Evolutionary conservation across 2,888 invertebrate species (phyloP), one percentile per base, ranked within the genome.

Genomic region (Drosophila quinaria): DNA sequence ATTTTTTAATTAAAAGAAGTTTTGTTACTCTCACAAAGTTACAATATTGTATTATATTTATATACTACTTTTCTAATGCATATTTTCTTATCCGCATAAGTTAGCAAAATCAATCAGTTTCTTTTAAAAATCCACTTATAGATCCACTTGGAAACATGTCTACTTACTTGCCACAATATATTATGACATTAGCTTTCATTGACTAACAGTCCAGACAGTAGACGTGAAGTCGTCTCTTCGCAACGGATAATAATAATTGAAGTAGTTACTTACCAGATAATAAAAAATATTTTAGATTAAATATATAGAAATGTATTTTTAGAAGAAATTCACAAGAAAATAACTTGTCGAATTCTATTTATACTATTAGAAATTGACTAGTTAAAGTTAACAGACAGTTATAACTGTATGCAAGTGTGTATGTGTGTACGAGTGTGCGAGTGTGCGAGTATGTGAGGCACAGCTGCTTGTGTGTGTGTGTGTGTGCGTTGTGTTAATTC

Each of bases 401-500:
- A 22, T 15, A 49, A 35, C 41, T 19, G 17, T 42, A 42, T 11
- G 22, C 15, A 31, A 31, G 35, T 42, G 31, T 19, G 49, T 58
- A 35, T 11, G 65, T 42, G 41, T 39, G 44, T 56, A 41, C 42
- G 37, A 37, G 52, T 60, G 47, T 58, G 41, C n/a, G 60, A 42
- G 37, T 39, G 35, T 58, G 49, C 37, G 42, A 39, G 54, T 60
- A 44, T 19, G 41, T 69, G 58, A 31, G 64, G 46, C 76, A 70
- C 74, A 74, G 77, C 78, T 75, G 73, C 65, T 54, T 52, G 47
- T 58, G 52, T 46, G 60, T 50, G 51, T 61, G 54, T 56, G 66
- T 58, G 35, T 63, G 62, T 58, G 35, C 60, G 62, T 63, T 79
- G 79, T 84, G 89, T 86, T 86, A 86, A 86, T 86, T 87, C 84